These are phyloP conservation scores for Bombycilla garrulus DNA, from an alignment of 2,113 vertebrate species.

Conservation along the genomic window DNA sequence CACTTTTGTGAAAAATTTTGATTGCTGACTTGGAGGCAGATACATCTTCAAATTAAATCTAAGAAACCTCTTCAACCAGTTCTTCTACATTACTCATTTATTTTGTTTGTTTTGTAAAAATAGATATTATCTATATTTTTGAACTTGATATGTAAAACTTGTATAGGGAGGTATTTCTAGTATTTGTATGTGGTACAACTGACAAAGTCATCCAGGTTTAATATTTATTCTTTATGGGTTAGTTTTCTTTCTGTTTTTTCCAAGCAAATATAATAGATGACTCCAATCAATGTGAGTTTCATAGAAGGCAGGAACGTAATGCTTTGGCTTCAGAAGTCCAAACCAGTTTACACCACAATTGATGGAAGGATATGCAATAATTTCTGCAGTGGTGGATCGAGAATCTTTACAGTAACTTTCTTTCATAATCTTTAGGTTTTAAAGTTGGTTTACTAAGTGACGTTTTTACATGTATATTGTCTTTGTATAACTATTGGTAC, in stretches of 20 bases:
- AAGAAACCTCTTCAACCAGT: neutral
- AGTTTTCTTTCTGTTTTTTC: neutral
- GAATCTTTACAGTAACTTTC: neutral
- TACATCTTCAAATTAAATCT: neutral
- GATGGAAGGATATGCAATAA: neutral
- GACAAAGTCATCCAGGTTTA: neutral
- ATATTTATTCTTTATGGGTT: neutral
- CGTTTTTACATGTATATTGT: neutral
- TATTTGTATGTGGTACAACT: neutral
- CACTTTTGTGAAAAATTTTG: neutral
- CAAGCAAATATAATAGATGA: neutral
- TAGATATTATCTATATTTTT: neutral
- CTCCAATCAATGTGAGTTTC: neutral
- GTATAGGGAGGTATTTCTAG: neutral
- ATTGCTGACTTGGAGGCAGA: neutral
- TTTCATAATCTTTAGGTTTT: neutral
- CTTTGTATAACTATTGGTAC: neutral
- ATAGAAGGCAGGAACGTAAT: neutral
- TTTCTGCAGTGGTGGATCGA: neutral
- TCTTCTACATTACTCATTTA: neutral
- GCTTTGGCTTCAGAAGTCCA: neutral
- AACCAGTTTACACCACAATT: neutral
- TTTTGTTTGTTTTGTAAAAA: slow-evolving; percentile 18
- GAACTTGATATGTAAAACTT: neutral
- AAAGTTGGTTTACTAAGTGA: neutral